Evolutionary conservation across 2,888 invertebrate species (phyloP), one percentile per base, ranked within the genome.

Genomic region (Peribatodes rhomboidaria): DNA sequence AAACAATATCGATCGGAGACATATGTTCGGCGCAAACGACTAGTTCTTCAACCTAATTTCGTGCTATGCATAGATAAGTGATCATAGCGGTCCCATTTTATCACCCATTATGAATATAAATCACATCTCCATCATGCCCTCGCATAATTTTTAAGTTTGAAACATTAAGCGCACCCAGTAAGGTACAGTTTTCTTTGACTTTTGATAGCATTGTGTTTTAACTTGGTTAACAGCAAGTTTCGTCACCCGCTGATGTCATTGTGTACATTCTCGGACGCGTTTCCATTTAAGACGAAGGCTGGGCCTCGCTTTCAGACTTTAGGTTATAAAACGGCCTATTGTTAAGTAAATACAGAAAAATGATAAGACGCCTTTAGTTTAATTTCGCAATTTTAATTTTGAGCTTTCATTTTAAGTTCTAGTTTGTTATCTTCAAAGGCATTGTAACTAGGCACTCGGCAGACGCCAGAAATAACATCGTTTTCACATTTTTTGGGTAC

Each of bases 191-290:
- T 52, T 9, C 16, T 16, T 27, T 27, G 33, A 16, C 42, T 33
- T 20, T 18, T 20, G 18, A 54, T 55, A 44, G 55, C 60, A 37
- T 8, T 56, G 59, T 56, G 60, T 56, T 35, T 47, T 37, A 10
- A 27, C 27, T 27, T 27, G 27, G 27, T 27, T 27, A 16, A 11
- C 58, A 3, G 39, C 14, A 16, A 14, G 58, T 65, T 60, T 65
- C 65, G 55, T 65, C 60, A 60, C 39, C 31, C 44, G 50, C 39
- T 65, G 65, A 60, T 60, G 59, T 65, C 65, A 65, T 33, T 37
- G 50, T 49, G 18, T 39, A 44, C 55, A 54, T 55, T 60, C 42
- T 41, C 13, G 49, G 59, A 27, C 31, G n/a, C 10, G 49, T 20
- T 35, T 35, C 64, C 64, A 41, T 59, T 54, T 54, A 11, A 49